Evolutionary conservation across 2,113 vertebrate genomes (phyloP).

Genomic region (Neotragus pygmaeus): DNA sequence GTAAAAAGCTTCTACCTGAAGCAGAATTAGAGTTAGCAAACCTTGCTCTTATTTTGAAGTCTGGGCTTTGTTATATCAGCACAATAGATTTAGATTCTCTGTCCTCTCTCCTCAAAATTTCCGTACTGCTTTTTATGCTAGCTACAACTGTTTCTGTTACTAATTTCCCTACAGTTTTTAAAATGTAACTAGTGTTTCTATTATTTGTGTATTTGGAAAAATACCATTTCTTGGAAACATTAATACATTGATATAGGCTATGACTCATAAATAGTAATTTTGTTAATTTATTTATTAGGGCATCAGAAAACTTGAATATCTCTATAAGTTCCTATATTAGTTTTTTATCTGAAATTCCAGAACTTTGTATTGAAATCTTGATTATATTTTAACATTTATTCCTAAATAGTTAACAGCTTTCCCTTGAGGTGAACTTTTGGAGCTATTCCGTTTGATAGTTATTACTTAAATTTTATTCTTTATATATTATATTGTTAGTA

Average conservation of each 20-base stretch:
- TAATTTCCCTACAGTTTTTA: constrained; percentile 42
- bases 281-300: constrained; percentile 3
- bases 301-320: constrained; percentile 4
- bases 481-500: constrained; percentile 50
- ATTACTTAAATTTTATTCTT: constrained; percentile 57
- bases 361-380: constrained; percentile 35
- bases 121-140: constrained; percentile 32
- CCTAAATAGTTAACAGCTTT: constrained; percentile 58
- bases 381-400: constrained; percentile 40
- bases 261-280: constrained; percentile 24
- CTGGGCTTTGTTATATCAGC: constrained; percentile 62
- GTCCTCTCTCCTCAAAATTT: constrained; percentile 39
- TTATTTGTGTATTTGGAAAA: constrained; percentile 35
- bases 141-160: constrained; percentile 43
- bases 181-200: constrained; percentile 10
- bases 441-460: constrained; percentile 60
- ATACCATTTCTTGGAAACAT: constrained; percentile 24
- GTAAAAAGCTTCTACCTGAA: constrained; percentile 77
- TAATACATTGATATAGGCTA: not conserved
- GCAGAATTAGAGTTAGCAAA: constrained; percentile 73
- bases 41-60: constrained; percentile 65
- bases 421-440: constrained; percentile 40
- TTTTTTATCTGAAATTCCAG: constrained; percentile 45
- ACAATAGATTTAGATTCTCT: constrained; percentile 60
- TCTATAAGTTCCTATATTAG: not conserved